phyloP scores from a whole-genome alignment of 2,797 vertebrate species.

The Sebastes oblongus region DNA sequence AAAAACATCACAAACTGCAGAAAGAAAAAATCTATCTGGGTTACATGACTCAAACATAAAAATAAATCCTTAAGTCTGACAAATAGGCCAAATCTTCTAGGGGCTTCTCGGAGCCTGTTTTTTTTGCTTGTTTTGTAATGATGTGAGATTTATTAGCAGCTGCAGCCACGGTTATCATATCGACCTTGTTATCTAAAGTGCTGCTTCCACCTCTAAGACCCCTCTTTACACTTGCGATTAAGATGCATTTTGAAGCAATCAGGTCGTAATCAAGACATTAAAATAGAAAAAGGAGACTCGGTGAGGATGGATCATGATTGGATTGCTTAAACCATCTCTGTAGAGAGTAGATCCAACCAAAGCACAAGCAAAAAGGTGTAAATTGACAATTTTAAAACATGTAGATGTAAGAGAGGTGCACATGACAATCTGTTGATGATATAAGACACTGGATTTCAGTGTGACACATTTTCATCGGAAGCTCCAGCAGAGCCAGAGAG shows the following conservation, averaged over 20 bases:
- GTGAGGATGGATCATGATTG: neutral
- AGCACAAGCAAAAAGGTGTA: neutral
- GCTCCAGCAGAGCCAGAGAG: conserved; percentile 10
- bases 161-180: conserved; percentile 35
- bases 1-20: conserved; percentile 32
- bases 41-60: conserved; percentile 59
- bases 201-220: conserved; percentile 27
- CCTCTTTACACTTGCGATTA: conserved; percentile 7
- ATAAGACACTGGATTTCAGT: conserved; percentile 1
- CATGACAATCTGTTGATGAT: conserved; percentile 34
- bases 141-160: conserved; percentile 32
- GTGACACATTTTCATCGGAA: conserved; percentile 16
- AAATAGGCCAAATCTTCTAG: conserved; percentile 61
- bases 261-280: conserved; percentile 8
- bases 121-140: conserved; percentile 36
- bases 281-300: neutral
- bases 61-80: conserved; percentile 58
- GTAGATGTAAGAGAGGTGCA: conserved; percentile 26
- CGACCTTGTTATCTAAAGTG: conserved; percentile 40
- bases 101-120: conserved; percentile 40
- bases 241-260: conserved; percentile 26
- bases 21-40: conserved; percentile 45
- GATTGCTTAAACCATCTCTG: neutral
- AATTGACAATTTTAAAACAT: conserved; percentile 14
- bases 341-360: neutral